Base-by-base conservation (phyloP, 2,113 vertebrate species). In the Brachypodius melanocephalos region DNA sequence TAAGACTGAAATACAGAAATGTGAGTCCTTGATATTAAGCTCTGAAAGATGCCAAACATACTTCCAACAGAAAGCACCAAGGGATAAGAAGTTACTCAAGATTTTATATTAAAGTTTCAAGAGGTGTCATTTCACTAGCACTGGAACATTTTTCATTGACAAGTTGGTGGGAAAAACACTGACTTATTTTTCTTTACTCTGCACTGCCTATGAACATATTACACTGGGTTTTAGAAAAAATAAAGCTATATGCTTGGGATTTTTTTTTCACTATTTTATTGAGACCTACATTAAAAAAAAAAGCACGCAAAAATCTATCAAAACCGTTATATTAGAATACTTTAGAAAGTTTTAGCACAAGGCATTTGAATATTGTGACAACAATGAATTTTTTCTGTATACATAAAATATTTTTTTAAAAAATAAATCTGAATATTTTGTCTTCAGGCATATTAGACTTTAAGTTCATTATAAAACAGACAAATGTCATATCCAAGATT, bases 51-150 rank as follows among this genome's bases (percentile, higher is more conserved):
- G 63, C 61, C 78, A 95, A 96, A 74, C 71, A 68, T 32, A 46
- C 26, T 77, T 93, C 75, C 75, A 83, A 74, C 9, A 85, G 68
- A 88, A 94, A 95, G 81, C 43, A 85, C 21, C 75, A 77, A 93
- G 72, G 83, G 63, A 97, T 80, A 80, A 90, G 79, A 92, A 96
- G 55, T 83, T 94, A 58, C 55, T 90, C 72, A 74, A 84, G 75
- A 88, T 83, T 93, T 94, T 96, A 84, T 95, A 97, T 77, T 80
- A 79, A 94, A 88, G 43, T 96, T 94, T 92, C 67, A 90, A 66
- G 43, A 92, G 38, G 81, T 95, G 92, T 94, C 92, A 93, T 93
- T 92, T 88, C 75, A 86, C 32, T 77, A 80, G 17, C n/a, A 80
- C n/a, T 48, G 34, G 12, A 92, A 83, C 59, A 84, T 90, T 88